Conservation (phyloP, 23 tunicate genomes). For the Botrylloides violaceus region DNA sequence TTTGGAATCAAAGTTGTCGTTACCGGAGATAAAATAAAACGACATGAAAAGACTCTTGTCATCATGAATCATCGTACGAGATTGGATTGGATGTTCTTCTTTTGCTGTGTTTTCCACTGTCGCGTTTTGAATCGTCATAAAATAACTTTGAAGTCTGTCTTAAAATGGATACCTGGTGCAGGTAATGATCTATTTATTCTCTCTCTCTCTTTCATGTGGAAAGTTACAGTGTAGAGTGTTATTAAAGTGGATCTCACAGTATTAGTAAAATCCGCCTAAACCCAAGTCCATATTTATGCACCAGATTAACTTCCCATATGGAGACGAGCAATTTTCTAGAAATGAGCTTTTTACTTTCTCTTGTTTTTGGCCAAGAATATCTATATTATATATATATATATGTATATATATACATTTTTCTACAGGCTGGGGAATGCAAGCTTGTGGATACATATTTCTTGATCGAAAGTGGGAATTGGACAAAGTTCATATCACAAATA, state of each 20-base stretch:
- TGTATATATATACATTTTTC: not conserved
- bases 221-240: too few species aligned
- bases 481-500: slow-evolving; percentile 59
- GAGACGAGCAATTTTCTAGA: not conserved
- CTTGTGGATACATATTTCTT: slow-evolving; percentile 71
- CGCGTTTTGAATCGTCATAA: slow-evolving; percentile 70
- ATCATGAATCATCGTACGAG: slow-evolving; percentile 92
- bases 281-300: too few species aligned
- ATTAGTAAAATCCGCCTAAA: too few species aligned
- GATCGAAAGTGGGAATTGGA: slow-evolving; percentile 96
- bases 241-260: too few species aligned
- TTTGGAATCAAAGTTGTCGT: slow-evolving; percentile 65
- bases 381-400: too few species aligned
- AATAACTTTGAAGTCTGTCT: slow-evolving; percentile 65
- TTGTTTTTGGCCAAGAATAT: too few species aligned
- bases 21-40: slow-evolving; percentile 66
- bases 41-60: slow-evolving; percentile 84
- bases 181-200: too few species aligned
- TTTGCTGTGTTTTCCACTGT: slow-evolving; percentile 70
- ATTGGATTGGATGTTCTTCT: slow-evolving; percentile 91
- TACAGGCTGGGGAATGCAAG: slow-evolving; percentile 95
- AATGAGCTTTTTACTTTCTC: not conserved
- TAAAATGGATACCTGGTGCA: slow-evolving; percentile 86
- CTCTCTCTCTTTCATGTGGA: too few species aligned
- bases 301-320: too few species aligned